These are phyloP conservation scores for Eilema sororculum DNA, from an alignment of 2,888 invertebrate genomes.

Conservation along the genomic window DNA sequence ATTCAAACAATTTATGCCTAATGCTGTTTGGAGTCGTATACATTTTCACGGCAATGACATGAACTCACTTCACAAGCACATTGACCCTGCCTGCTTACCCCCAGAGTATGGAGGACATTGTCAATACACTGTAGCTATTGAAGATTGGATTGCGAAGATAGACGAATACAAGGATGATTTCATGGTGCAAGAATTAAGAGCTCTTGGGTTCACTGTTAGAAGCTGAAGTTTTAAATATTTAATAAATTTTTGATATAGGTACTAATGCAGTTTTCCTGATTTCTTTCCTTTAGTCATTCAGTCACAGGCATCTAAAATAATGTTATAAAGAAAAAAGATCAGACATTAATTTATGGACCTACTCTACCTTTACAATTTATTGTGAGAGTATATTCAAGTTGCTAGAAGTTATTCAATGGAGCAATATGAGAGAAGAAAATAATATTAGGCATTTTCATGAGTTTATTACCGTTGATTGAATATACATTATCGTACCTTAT, in stretches of 20 bases:
- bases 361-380: no score
- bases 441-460: neutral
- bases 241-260: neutral
- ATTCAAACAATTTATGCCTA: slow-evolving; percentile 91
- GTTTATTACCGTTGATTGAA: neutral
- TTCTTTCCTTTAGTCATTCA: neutral
- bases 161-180: slow-evolving; percentile 82
- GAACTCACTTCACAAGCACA: slow-evolving; percentile 72
- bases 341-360: no score
- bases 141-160: slow-evolving; percentile 88
- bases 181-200: slow-evolving; percentile 88
- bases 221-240: slow-evolving; percentile 12
- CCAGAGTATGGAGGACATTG: slow-evolving; percentile 80
- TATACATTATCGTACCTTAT: neutral
- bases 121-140: slow-evolving; percentile 86
- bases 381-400: neutral
- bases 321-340: no score
- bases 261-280: neutral
- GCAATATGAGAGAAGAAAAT: neutral
- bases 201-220: slow-evolving; percentile 85
- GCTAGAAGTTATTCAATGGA: neutral
- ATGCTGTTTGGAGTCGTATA: slow-evolving; percentile 87
- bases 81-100: slow-evolving; percentile 73
- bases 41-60: slow-evolving; percentile 78
- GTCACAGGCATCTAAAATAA: no score